Evolutionary conservation across 1,140 invertebrate genomes (phyloP).

Genomic region (Drosophila oshimai): DNA sequence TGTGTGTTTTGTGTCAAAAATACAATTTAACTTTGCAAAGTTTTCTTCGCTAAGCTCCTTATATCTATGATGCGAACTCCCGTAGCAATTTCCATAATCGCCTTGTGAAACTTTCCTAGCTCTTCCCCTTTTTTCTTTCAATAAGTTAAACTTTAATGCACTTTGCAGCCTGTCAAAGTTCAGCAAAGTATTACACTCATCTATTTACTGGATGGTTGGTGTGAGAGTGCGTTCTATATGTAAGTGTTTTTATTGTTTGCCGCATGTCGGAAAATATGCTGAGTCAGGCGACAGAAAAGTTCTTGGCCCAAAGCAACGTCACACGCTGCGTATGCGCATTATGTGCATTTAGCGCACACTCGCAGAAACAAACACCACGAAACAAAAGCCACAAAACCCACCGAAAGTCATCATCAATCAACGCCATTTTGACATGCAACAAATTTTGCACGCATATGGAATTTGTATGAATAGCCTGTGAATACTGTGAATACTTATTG

Average conservation of each 20-base stretch:
- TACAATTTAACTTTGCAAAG: too few relatives aligned
- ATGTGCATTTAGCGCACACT: constrained; percentile 43
- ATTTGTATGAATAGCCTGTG: not conserved
- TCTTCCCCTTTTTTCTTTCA: not conserved
- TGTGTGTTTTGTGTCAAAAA: too few relatives aligned
- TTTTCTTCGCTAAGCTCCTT: too few relatives aligned
- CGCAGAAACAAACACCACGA: not conserved
- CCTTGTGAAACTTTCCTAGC: not conserved
- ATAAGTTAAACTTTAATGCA: constrained; percentile 35
- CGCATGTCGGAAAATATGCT: constrained; percentile 36
- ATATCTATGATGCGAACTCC: too few relatives aligned
- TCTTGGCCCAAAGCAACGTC: constrained; percentile 18
- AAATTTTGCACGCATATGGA: constrained; percentile 41
- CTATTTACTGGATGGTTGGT: not conserved
- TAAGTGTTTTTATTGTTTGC: constrained; percentile 30
- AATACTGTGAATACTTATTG: not conserved
- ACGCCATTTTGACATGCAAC: constrained; percentile 48
- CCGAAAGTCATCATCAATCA: constrained; percentile 54
- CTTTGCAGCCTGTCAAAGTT: constrained; percentile 29
- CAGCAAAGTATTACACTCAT: constrained; percentile 24
- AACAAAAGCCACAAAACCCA: too few relatives aligned
- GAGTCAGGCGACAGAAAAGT: constrained; percentile 20
- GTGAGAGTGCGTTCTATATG: too few relatives aligned
- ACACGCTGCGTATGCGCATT: constrained; percentile 71
- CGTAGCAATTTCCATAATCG: not conserved